Conservation (phyloP, 1,140 invertebrate species). For the Sitodiplosis mosellana region DNA sequence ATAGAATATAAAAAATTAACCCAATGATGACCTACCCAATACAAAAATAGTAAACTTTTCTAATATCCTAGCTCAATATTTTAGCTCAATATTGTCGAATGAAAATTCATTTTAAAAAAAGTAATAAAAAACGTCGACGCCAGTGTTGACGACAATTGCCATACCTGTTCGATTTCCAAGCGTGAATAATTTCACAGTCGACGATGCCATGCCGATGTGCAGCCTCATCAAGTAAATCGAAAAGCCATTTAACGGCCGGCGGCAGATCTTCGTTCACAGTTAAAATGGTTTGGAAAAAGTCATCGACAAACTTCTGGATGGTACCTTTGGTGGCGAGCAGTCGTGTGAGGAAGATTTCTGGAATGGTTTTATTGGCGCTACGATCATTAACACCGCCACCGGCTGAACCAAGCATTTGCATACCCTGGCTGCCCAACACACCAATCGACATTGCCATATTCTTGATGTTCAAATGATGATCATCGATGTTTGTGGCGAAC, state of each 20-base stretch:
- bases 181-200: slow-evolving; percentile 79
- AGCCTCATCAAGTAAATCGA: slow-evolving; percentile 84
- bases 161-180: slow-evolving; percentile 83
- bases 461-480: slow-evolving; percentile 25
- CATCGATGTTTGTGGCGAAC: slow-evolving; percentile 35
- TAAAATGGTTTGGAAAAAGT: slow-evolving; percentile 78
- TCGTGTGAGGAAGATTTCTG: slow-evolving; percentile 86
- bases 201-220: slow-evolving; percentile 65
- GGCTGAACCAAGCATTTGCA: slow-evolving; percentile 3
- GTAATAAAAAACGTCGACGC: not conserved
- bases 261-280: slow-evolving; percentile 79
- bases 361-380: slow-evolving; percentile 71
- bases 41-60: no score
- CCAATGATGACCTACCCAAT: no score
- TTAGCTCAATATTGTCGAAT: no score
- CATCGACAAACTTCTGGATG: slow-evolving; percentile 91
- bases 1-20: not conserved
- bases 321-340: slow-evolving; percentile 87
- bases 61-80: no score
- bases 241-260: slow-evolving; percentile 86
- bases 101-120: no score
- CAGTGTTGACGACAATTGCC: not conserved
- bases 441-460: slow-evolving; percentile 18
- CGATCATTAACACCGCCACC: slow-evolving; percentile 35
- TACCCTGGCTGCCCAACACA: slow-evolving; percentile 8